Conservation (phyloP, 2,113 vertebrate genomes). For the Progne subis region DNA sequence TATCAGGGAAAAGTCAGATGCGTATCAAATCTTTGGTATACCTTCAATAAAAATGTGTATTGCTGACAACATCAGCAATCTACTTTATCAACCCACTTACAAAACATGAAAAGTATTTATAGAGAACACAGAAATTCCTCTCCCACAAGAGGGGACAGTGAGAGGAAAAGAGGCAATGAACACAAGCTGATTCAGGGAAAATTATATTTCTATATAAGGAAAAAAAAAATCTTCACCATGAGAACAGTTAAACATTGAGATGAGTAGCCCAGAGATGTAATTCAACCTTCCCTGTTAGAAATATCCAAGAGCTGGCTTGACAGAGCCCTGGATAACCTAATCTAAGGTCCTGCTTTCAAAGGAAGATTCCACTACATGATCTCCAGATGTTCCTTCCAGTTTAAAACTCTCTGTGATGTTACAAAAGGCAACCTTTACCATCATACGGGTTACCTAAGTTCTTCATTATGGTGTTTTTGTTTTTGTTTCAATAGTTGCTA, state of each 20-base stretch:
- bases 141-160: background rate
- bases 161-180: background rate
- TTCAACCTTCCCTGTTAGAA: background rate
- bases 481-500: background rate
- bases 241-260: background rate
- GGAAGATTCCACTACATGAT: background rate
- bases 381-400: background rate
- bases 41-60: background rate
- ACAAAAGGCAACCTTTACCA: background rate
- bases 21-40: background rate
- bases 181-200: background rate
- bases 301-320: background rate
- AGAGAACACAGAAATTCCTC: background rate
- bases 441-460: background rate
- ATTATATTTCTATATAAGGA: background rate
- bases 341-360: background rate
- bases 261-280: background rate
- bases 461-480: background rate
- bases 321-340: rapidly evolving
- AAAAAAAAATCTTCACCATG: background rate
- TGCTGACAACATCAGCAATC: background rate
- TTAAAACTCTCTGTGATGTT: background rate
- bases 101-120: background rate
- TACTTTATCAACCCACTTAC: background rate
- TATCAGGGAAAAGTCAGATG: background rate